Percentiles rank a stretch among this genome's conserved stretches.
Conservation (phyloP, 2,797 vertebrate genomes). For the Mycteria americana region DNA sequence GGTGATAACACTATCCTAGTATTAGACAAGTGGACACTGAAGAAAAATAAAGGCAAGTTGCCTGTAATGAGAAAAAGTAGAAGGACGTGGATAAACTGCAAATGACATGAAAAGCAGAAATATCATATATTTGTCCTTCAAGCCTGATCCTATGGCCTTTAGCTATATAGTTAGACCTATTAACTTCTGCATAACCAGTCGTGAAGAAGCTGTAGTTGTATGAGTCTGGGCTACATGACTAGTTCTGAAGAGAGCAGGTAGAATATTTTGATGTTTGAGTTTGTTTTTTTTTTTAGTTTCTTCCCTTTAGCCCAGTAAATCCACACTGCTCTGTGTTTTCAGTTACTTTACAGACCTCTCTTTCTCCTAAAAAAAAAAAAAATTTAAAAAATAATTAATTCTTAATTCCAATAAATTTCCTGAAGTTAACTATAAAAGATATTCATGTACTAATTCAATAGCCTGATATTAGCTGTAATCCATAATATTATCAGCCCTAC, state of each 20-base stretch:
- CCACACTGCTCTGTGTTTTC: neutral
- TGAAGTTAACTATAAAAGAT: slow-evolving; percentile 45
- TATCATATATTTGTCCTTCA: slow-evolving; percentile 24
- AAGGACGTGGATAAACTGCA: slow-evolving; percentile 16
- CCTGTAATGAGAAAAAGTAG: neutral
- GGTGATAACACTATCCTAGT: slow-evolving; percentile 10
- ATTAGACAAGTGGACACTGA: slow-evolving; percentile 30
- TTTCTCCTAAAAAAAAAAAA: neutral
- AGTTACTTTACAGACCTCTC: neutral
- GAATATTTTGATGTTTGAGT: neutral
- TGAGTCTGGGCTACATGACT: neutral
- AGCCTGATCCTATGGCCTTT: neutral
- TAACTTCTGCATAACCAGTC: neutral
- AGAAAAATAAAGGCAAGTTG: slow-evolving; percentile 25
- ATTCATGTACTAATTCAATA: neutral
- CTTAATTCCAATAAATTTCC: neutral
- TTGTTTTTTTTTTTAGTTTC: neutral
- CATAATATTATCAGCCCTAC: slow-evolving; percentile 29
- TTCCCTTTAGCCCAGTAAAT: neutral
- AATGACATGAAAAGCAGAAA: slow-evolving; percentile 34
- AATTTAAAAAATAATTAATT: neutral
- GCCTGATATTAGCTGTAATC: slow-evolving; percentile 41
- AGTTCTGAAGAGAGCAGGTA: neutral
- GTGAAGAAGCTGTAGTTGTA: neutral
- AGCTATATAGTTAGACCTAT: neutral